phyloP scores from a whole-genome alignment of 1,140 invertebrate species.

The Drosophila mauritiana region DNA sequence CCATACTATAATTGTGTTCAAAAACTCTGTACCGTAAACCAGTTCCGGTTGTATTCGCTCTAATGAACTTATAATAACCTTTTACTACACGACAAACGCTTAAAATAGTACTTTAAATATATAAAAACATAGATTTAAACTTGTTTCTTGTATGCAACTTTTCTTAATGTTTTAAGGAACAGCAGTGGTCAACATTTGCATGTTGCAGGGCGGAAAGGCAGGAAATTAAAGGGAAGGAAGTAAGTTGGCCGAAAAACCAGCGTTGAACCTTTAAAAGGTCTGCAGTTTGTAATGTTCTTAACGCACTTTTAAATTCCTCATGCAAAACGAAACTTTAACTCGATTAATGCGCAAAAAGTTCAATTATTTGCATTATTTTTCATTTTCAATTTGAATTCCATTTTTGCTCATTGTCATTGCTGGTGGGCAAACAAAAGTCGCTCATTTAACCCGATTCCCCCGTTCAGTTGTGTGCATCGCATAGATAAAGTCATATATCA shows the following conservation, averaged over 20 bases:
- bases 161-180: not conserved
- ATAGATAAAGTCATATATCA: slow-evolving; percentile 82
- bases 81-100: too few relatives aligned
- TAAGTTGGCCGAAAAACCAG: not conserved
- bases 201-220: slow-evolving; percentile 12
- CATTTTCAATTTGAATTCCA: slow-evolving; percentile 44
- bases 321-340: slow-evolving; percentile 4
- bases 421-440: slow-evolving; percentile 52
- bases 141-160: too few relatives aligned
- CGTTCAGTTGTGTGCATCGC: slow-evolving; percentile 50
- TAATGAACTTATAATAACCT: too few relatives aligned
- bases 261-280: not conserved
- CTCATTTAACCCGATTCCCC: slow-evolving; percentile 17
- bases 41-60: too few relatives aligned
- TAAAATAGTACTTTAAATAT: too few relatives aligned
- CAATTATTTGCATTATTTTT: slow-evolving; percentile 37
- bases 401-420: slow-evolving; percentile 46
- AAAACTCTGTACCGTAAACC: too few relatives aligned
- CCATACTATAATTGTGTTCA: too few relatives aligned
- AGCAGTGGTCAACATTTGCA: slow-evolving; percentile 36
- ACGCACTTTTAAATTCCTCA: slow-evolving; percentile 2
- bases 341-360: slow-evolving; percentile 28
- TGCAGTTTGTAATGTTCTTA: not conserved
- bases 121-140: too few relatives aligned
- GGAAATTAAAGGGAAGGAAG: not conserved